Conservation (phyloP, 2,888 invertebrate species). For the Phlogophora meticulosa region DNA sequence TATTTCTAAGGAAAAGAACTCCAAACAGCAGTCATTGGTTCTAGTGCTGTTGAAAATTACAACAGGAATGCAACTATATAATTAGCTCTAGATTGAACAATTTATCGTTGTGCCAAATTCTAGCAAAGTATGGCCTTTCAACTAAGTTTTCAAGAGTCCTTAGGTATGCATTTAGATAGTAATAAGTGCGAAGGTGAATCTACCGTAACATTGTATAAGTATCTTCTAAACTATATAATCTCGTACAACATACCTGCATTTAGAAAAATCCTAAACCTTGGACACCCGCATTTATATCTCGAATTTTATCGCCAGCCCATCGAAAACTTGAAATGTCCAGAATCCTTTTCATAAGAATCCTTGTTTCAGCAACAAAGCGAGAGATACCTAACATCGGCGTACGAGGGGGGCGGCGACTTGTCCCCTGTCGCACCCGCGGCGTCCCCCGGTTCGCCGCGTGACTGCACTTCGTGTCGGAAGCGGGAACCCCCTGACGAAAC, state of each 20-base stretch:
- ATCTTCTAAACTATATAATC: too few species aligned
- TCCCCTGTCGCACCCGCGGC: conserved; percentile 94
- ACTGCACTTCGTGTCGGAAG: conserved; percentile 92
- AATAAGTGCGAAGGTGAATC: neutral
- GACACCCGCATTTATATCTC: neutral
- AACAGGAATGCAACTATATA: neutral
- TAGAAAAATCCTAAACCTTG: neutral
- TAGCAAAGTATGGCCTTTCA: neutral
- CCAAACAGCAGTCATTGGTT: too few species aligned
- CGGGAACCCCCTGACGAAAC: conserved; percentile 90
- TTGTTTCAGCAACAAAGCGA: conserved; percentile 93
- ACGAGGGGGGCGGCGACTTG: conserved; percentile 94
- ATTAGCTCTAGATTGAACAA: neutral
- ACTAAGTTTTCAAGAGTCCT: neutral
- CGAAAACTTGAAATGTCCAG: conserved; percentile 11
- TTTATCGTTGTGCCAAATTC: neutral
- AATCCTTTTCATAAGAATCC: conserved; percentile 46
- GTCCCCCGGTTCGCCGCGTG: conserved; percentile 91
- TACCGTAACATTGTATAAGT: too few species aligned
- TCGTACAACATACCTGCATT: too few species aligned
- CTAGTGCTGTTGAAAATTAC: neutral
- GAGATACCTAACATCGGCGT: conserved; percentile 92
- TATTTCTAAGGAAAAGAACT: neutral
- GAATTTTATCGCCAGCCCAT: neutral
- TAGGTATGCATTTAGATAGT: neutral